phyloP scores from a whole-genome alignment of 2,113 vertebrate genomes.

The Trachemys scripta region DNA sequence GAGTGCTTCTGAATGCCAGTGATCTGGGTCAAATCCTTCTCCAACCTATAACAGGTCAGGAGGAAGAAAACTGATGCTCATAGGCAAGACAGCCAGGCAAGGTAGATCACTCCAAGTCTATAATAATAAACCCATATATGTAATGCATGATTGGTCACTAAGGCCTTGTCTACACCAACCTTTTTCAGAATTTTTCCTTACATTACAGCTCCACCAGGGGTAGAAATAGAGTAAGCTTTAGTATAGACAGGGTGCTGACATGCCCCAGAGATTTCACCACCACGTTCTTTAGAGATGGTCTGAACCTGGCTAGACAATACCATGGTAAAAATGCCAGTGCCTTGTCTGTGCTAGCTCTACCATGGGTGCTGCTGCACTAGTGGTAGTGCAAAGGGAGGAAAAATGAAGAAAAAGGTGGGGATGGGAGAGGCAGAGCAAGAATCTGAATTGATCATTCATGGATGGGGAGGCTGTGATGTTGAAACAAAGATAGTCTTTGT shows the following conservation, averaged over 20 bases:
- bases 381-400: background rate
- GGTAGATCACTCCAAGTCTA: background rate
- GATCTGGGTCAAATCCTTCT: background rate
- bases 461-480: background rate
- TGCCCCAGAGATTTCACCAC: background rate
- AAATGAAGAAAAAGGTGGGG: background rate
- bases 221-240: background rate
- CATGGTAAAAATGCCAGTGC: background rate
- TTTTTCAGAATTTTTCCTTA: background rate
- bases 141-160: background rate
- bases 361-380: background rate
- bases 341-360: background rate
- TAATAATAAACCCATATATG: background rate
- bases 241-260: background rate
- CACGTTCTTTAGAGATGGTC: background rate
- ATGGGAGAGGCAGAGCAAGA: background rate
- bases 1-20: background rate
- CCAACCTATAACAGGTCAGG: background rate
- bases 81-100: slow-evolving; percentile 8
- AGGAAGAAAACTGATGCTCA: background rate
- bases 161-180: background rate
- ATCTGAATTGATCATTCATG: background rate
- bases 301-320: background rate
- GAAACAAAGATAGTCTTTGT: background rate
- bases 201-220: background rate